Base-by-base conservation (phyloP, 2,113 vertebrate genomes). In the Morone saxatilis region DNA sequence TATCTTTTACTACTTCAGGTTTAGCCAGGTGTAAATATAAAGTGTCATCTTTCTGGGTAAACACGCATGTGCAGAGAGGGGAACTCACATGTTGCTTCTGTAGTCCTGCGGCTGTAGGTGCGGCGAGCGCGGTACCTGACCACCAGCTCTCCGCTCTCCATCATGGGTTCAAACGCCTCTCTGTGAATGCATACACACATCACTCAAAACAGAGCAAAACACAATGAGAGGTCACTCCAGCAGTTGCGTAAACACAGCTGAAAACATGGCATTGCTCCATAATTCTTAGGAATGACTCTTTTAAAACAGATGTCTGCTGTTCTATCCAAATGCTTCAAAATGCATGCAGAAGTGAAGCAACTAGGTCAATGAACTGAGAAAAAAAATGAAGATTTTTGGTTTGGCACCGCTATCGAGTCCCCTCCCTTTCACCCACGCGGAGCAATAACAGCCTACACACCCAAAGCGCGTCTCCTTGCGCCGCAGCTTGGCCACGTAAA, bases 401-500 rank as follows among this genome's bases (percentile, higher is more conserved):
- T 91, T 91, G 90, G 89, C 87, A 61, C 36, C 9, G 68, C 4
- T 19, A 14, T 1, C 0, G 31, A 9, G 81, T 63, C 53, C 84
- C 31, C 84, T 83, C 88, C 86, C 84, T 88, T 86, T 62, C 31
- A 86, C 82, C 78, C 72, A 81, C 20, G 45, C 41, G 47, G 14
- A 82, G 67, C 14, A 16, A 22, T 11, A 66, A 56, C 36, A 56
- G 69, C 51, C 43, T 70, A 94, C 94, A 40, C 87, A 98, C 97
- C 97, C 97, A 1, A 97, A 98, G 3, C 96, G 96, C 0, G 96
- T 98, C 93, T 97, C 97, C 86, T 98, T 98, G 86, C 91, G 95
- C 54, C 97, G 91, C 78, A 94, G 94, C 74, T 96, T 96, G 67
- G 96, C 94, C 73, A 97, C 93, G 63, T 97, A 96, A 53, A 97